Base-by-base conservation (phyloP, 2,797 vertebrate genomes). In the Tragopan temminckii region DNA sequence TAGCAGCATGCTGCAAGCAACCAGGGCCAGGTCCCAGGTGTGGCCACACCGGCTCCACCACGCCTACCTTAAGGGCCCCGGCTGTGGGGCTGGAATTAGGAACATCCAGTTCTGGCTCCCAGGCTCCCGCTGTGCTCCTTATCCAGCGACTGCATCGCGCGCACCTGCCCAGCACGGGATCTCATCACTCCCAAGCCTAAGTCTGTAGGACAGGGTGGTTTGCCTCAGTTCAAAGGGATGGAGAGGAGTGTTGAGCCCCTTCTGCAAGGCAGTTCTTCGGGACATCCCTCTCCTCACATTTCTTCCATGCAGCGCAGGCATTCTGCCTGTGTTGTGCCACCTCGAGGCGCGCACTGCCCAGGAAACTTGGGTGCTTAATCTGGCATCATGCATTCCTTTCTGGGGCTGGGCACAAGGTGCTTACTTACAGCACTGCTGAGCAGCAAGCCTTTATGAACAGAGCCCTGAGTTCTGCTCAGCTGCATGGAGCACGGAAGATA, bases 21-120 rank as follows among this genome's bases (percentile, higher is more conserved):
- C 25, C 69, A 85, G 79, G 81, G 76, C 84, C 3, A 33, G 82
- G 93, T 82, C 53, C 35, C 85, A 66, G 96, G 96, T 94, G 96
- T 92, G 96, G 91, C 92, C 18, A 35, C 21, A 35, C 80, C 55
- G 38, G 55, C 87, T 80, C 66, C 58, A 71, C 96, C 96, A 91
- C 95, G 48, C 96, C 96, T 94, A 80, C 80, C 91, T 85, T 62
- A 87, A 89, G 93, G 33, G 0, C 92, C 91, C 92, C 45, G 42
- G 87, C 89, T 96, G 91, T 1, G 0, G 85, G 87, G 91, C 92
- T 95, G 96, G 94, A 96, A 96, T 96, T 96, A 92, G 66, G 95
- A 96, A 96, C 95, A 95, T 91, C 95, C 95, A 96, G 96, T 95
- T 96, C 95, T 93, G 75, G 43, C 91, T 96, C 62, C 76, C 78